A percentile compares a stretch with the other conserved stretches of the same genome.
Conservation (phyloP, 2,797 vertebrate genomes). For the Sardinella longiceps region DNA sequence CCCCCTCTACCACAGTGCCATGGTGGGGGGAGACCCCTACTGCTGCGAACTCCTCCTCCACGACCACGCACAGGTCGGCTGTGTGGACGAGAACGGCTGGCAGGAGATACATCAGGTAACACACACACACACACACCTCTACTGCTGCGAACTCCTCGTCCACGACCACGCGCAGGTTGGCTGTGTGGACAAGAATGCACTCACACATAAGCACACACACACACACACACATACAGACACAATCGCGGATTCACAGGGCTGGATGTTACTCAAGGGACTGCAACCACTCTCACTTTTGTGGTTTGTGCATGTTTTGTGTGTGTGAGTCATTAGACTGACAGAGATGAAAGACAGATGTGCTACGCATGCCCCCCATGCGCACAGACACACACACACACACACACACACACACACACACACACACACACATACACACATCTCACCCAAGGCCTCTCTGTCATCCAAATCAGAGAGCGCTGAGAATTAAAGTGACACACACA, state of each 20-base stretch:
- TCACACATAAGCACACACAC: neutral
- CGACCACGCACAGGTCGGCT: constrained; percentile 91
- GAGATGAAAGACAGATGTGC: too few relatives aligned
- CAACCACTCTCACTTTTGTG: too few relatives aligned
- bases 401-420: neutral
- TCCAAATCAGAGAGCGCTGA: neutral
- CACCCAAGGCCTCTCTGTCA: neutral
- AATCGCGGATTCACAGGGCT: too few relatives aligned
- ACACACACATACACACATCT: constrained; percentile 18
- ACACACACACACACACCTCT: neutral
- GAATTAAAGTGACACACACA: neutral
- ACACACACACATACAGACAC: too few relatives aligned
- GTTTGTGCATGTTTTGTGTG: too few relatives aligned
- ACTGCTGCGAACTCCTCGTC: too few relatives aligned
- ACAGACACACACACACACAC: neutral
- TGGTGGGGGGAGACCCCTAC: constrained; percentile 97
- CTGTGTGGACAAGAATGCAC: too few relatives aligned
- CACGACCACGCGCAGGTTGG: too few relatives aligned
- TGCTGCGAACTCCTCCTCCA: constrained; percentile 96
- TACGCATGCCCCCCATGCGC: too few relatives aligned
- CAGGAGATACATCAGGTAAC: constrained; percentile 96
- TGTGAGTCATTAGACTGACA: too few relatives aligned
- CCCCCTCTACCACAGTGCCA: constrained; percentile 96
- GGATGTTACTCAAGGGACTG: too few relatives aligned
- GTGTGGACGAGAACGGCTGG: constrained; percentile 95